A percentile compares a stretch with the other conserved stretches of the same genome.
These are phyloP conservation scores for Drosophila triauraria DNA, from an alignment of 1,140 invertebrate genomes.

Conservation along the genomic window DNA sequence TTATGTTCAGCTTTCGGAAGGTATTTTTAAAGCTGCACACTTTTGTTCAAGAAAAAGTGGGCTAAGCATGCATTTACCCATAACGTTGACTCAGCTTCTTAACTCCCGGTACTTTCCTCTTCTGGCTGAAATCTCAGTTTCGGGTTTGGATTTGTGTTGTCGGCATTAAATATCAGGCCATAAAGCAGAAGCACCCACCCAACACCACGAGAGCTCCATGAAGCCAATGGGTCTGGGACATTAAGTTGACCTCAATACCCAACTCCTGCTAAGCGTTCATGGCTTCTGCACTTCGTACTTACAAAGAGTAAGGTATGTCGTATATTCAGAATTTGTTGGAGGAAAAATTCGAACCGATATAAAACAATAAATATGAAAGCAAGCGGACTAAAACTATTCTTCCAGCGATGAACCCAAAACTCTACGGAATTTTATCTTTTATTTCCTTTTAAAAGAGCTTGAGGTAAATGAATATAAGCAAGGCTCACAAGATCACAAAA, in stretches of 20 bases:
- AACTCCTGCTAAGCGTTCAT: slow-evolving; percentile 18
- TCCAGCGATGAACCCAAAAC: too few relatives aligned
- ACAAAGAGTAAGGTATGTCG: neutral
- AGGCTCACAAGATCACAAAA: too few relatives aligned
- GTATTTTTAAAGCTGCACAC: slow-evolving; percentile 32
- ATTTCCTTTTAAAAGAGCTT: too few relatives aligned
- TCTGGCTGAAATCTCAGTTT: slow-evolving; percentile 39
- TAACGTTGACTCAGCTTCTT: slow-evolving; percentile 37
- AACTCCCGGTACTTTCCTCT: slow-evolving; percentile 42
- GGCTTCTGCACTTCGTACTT: neutral
- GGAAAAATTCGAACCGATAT: neutral
- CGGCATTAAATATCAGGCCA: slow-evolving; percentile 61
- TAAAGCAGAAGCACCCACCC: slow-evolving; percentile 62
- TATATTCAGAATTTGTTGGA: neutral
- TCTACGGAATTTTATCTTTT: too few relatives aligned
- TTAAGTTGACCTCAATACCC: slow-evolving; percentile 33
- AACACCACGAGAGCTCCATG: slow-evolving; percentile 7
- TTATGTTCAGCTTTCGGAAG: slow-evolving; percentile 8
- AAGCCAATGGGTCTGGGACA: slow-evolving; percentile 37
- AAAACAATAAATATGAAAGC: too few relatives aligned
- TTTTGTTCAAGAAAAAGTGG: slow-evolving; percentile 15
- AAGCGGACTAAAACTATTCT: too few relatives aligned
- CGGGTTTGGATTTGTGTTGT: slow-evolving; percentile 14
- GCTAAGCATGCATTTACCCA: slow-evolving; percentile 54
- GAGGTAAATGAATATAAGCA: too few relatives aligned